Conservation (phyloP, 2,888 invertebrate genomes). For the Acanthosepion pharaonis region DNA sequence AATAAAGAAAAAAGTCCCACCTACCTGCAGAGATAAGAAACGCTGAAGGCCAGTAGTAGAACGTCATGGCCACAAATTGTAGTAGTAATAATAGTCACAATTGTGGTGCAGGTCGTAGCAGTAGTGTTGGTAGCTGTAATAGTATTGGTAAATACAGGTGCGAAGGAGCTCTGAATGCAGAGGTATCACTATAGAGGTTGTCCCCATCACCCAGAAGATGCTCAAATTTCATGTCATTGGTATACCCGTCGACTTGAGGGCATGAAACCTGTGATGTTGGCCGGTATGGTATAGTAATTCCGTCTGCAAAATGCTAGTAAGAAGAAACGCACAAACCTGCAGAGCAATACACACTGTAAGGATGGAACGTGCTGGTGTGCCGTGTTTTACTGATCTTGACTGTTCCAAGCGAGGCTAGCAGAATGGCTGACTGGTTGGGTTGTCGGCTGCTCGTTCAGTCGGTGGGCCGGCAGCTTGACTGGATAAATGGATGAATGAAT, state of each 20-base stretch:
- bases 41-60: conserved; percentile 33
- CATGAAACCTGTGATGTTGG: background rate
- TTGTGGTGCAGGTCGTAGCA: background rate
- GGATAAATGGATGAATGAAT: background rate
- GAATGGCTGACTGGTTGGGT: conserved; percentile 15
- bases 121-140: background rate
- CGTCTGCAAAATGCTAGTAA: background rate
- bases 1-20: background rate
- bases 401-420: background rate
- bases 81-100: conserved; percentile 33
- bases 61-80: conserved; percentile 33
- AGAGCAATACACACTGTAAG: background rate
- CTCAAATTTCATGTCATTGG: conserved; percentile 20
- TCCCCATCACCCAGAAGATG: conserved; percentile 33
- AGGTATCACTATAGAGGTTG: background rate
- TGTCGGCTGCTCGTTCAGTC: background rate
- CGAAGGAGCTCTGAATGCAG: background rate
- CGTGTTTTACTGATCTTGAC: background rate
- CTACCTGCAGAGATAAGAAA: background rate
- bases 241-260: background rate
- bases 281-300: background rate
- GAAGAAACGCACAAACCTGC: background rate
- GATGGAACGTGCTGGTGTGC: background rate
- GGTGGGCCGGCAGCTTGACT: background rate
- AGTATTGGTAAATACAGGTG: background rate